A percentile compares a stretch with the other conserved stretches of the same genome.
Evolutionary conservation across 2,888 invertebrate species (phyloP).

Genomic region (Opisthograptis luteolata): DNA sequence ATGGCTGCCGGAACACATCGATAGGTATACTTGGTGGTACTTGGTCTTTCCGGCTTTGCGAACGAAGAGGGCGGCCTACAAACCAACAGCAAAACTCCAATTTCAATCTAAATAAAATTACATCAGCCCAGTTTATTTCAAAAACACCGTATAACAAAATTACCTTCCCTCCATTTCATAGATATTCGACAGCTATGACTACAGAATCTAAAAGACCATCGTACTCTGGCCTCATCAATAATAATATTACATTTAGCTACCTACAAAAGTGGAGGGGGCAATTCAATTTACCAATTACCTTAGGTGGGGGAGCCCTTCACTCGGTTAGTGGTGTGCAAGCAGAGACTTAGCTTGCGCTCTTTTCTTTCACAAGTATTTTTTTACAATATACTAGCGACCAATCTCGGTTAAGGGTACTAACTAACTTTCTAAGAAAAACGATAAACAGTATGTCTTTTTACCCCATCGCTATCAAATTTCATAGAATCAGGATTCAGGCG

Average conservation of each 20-base stretch:
- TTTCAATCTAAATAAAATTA: neutral
- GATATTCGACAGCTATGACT: constrained; percentile 13
- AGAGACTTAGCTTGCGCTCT: constrained; percentile 1
- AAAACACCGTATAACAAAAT: constrained; percentile 5
- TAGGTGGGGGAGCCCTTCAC: constrained; percentile 42
- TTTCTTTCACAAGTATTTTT: neutral
- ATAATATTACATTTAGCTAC: constrained; percentile 63
- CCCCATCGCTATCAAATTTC: too few species aligned
- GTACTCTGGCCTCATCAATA: constrained; percentile 57
- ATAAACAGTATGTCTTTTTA: too few species aligned
- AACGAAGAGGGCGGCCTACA: too few species aligned
- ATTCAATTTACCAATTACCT: constrained; percentile 73
- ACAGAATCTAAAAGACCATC: constrained; percentile 26
- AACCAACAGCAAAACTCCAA: neutral
- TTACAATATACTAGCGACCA: too few species aligned
- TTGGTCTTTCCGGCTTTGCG: too few species aligned
- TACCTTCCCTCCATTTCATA: constrained; percentile 6
- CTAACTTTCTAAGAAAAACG: too few species aligned
- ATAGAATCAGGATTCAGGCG: too few species aligned
- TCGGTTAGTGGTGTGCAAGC: neutral
- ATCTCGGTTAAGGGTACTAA: too few species aligned
- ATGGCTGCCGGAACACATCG: too few species aligned
- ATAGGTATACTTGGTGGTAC: too few species aligned
- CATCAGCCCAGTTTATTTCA: neutral
- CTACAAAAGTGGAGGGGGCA: constrained; percentile 55